Percentiles rank a stretch among this genome's conserved stretches.
phyloP scores from a whole-genome alignment of 2,113 vertebrate species.

The Pseudorasbora parva region DNA sequence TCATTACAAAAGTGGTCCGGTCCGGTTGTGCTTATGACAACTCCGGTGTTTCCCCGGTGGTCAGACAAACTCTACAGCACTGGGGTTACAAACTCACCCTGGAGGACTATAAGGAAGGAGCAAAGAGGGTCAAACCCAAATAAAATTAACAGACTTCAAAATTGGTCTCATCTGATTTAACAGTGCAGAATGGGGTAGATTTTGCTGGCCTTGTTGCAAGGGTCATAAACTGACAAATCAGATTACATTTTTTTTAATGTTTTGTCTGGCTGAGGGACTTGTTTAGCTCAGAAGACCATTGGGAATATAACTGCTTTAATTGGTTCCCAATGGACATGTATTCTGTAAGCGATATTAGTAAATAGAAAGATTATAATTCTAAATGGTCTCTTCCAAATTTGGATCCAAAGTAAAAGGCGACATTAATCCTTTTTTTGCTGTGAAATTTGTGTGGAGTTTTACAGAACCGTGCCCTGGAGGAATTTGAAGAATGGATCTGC shows the following conservation, averaged over 20 bases:
- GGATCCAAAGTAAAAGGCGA: not conserved
- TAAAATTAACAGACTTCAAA: not conserved
- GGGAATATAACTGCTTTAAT: not conserved
- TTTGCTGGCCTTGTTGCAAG: not conserved
- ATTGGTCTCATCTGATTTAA: not conserved
- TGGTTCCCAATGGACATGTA: not conserved
- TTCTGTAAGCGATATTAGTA: not conserved
- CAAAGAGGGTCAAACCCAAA: slow-evolving; percentile 51
- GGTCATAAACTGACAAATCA: not conserved
- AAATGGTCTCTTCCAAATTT: not conserved
- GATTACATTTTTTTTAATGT: not conserved
- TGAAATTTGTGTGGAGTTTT: not conserved
- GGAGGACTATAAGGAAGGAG: slow-evolving; percentile 52
- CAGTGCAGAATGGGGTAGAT: not conserved
- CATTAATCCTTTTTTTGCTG: not conserved
- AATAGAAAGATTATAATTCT: not conserved
- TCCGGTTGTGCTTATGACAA: slow-evolving; percentile 51
- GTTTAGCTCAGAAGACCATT: not conserved
- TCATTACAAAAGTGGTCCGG: slow-evolving; percentile 56
- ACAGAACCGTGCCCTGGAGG: not conserved
- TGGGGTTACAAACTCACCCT: slow-evolving; percentile 54
- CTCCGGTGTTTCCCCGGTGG: slow-evolving; percentile 49
- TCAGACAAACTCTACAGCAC: slow-evolving; percentile 59
- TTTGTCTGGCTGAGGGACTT: not conserved
- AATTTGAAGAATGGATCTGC: not conserved